Base-by-base conservation (phyloP, 2,888 invertebrate genomes). In the Hoplodrina ambigua region DNA sequence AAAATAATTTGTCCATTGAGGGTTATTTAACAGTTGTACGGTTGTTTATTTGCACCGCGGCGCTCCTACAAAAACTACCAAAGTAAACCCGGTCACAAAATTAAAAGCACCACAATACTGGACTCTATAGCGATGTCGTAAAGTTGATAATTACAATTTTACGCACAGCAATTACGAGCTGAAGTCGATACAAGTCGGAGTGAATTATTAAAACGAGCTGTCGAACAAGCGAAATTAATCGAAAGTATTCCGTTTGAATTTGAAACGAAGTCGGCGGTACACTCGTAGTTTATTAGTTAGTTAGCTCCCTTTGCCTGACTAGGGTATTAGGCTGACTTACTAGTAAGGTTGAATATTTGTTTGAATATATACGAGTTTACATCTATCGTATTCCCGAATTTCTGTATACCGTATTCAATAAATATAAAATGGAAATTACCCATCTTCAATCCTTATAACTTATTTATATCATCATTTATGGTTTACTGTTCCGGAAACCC, bases 131-230 rank as follows among this genome's bases (percentile, higher is more conserved):
- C 68, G 55, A 57, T 25, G 61, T 46, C 56, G 62, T 84, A 89
- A 81, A 84, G 90, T 80, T 75, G 72, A 86, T 83, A 85, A 85
- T 88, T 73, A 78, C 73, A 80, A 80, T 70, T 82, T 73, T n/a
- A 67, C 70, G 69, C 53, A 73, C 64, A 56, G 79, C 78, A 85
- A 85, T 89, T 87, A 86, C 77, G 75, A 75, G 78, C 70, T 79
- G 61, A 82, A 85, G 81, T 85, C 81, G 83, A 86, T 82, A 87
- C 83, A 84, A 86, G 87, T 85, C 85, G 82, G 86, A 83, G 88
- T 92, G 87, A 91, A 92, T 93, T 91, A 92, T 91, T 93, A 91
- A 93, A 92, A 90, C 90, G 88, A 88, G 88, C 90, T 90, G 91
- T 92, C 92, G 91, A 91, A 92, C 89, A 87, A 89, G 88, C 82